Evolutionary conservation across 1,140 invertebrate genomes (phyloP), one percentile per base, ranked within the genome.

Genomic region (Microplitis mediator): DNA sequence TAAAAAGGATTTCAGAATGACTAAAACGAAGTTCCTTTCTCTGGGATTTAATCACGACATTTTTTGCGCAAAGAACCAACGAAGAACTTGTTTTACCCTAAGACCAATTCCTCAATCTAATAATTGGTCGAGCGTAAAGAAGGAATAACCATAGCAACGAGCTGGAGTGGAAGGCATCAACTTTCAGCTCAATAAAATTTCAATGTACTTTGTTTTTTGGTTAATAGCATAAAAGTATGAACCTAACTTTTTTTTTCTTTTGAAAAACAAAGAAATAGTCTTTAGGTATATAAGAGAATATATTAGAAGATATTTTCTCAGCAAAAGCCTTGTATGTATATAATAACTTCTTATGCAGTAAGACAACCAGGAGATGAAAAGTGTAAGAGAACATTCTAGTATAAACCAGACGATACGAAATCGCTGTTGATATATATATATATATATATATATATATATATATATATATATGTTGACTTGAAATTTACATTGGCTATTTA

Each of bases 121-220:
- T 76, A 71, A 78, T 64, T 64, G 69, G 16, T 50, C 54, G 31
- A 39, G 39, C 52, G 52, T 32, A 13, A 69, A 56, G 67, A 31
- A 66, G 63, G 70, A 63, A 73, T 78, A 75, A 76, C 68, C 52
- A 39, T 73, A 34, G 67, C 60, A 50, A 71, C 54, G 63, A 51
- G 50, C 31, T 45, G 16, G 13, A 63, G 58, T 34, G 32, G 23
- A 51, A 45, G 71, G 39, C 31, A 32, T 32, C 14, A 69, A 51
- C 54, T 70, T 61, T 16, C 52, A 60, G 13, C 36, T 52, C 76
- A 73, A 76, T 73, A 75, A 63, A 61, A 13, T 13, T 32, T 4
- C 6, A 32, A 61, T 31, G 2, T 45, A 11, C 58, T 61, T 32
- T 34, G 23, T 61, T 61, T 61, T 16, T 31, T 61, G 58, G 16